Base-by-base conservation (phyloP, 2,888 invertebrate species). In the Drosophila fungiperda region DNA sequence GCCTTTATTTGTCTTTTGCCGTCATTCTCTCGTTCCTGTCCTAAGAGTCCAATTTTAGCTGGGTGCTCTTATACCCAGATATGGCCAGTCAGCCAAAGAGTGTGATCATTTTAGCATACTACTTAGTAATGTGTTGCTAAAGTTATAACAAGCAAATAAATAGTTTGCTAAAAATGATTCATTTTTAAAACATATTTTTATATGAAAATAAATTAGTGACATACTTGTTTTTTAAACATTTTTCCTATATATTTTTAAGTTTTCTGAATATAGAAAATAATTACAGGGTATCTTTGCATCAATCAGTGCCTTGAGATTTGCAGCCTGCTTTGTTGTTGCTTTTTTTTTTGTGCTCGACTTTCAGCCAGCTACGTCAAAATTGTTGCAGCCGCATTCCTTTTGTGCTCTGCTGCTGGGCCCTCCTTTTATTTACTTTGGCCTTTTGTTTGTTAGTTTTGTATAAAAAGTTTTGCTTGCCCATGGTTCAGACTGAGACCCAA, bases 1-100 rank as follows among this genome's bases (percentile, higher is more conserved):
- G 89, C 83, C 82, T 76, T 84, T 87, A 86, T 87, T 87, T 87
- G 87, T 88, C 85, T 80, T 87, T 68, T 78, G 78, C 65, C 69
- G 50, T 64, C 70, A 57, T 67, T 55, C 55, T 55, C 35, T 17
- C 62, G 23, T 35, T 35, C 53, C 77, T 63, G 54, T 63, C 69
- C 67, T 59, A 76, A 83, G 87, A 81, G 85, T 83, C 77, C 83
- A 81, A 81, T 87, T 87, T 79, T 79, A 71, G 76, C 78, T 65
- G 68, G 58, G 60, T 38, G 42, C 50, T 67, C 55, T 70, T 65
- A 33, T 38, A 53, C 61, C 17, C 67, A n/a, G 64, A 70, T 67
- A 65, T 45, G 58, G 62, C 20, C 62, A 63, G 52, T 65, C 61
- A 50, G 65, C 53, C 36, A 64, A 62, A 67, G 65, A 74, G 69